Base-by-base conservation (phyloP, 2,888 invertebrate genomes). In the Ferdinandea cuprea region DNA sequence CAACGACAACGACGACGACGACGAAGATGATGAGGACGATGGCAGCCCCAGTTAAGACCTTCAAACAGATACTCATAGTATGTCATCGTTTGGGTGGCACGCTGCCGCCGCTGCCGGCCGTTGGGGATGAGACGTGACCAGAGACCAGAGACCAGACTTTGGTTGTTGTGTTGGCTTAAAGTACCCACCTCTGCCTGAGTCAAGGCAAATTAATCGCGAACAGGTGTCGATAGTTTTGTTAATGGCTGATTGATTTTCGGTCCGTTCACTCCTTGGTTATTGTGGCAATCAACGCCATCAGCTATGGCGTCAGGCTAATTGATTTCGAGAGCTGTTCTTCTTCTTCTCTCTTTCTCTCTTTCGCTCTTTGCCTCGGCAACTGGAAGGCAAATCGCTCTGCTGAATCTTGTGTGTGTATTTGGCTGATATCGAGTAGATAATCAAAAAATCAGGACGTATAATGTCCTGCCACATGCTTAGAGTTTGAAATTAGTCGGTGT, bases 181-280 rank as follows among this genome's bases (percentile, higher is more conserved):
- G 61, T 76, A 72, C 32, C 66, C 52, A 65, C 42, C 2, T 15
- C 7, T 19, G 9, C 17, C 15, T 17, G 0, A 17, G 11, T 19
- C 44, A 44, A 35, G 28, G 71, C 66, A 76, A 86, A 86, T 86
- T 86, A 86, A 86, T 86, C 85, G 85, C 85, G 81, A 86, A 86
- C 86, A 86, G 86, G 86, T 86, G 86, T 86, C 85, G 86, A 86
- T 86, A 85, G 85, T 86, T 86, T 85, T 78, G 85, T 86, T 86
- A 86, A 86, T 85, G 84, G 77, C 77, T 81, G 81, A 81, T 81
- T 76, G 81, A 81, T 81, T 81, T 81, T 81, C 35, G 71, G 65
- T 76, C 71, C 59, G 77, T 40, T 77, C 71, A 59, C 65, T 81
- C 71, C 63, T 44, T 58, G 69, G 30, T 44, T 56, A 52, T 66